Evolutionary conservation across 2,113 vertebrate species (phyloP).

Genomic region (Amblyornis subalaris): DNA sequence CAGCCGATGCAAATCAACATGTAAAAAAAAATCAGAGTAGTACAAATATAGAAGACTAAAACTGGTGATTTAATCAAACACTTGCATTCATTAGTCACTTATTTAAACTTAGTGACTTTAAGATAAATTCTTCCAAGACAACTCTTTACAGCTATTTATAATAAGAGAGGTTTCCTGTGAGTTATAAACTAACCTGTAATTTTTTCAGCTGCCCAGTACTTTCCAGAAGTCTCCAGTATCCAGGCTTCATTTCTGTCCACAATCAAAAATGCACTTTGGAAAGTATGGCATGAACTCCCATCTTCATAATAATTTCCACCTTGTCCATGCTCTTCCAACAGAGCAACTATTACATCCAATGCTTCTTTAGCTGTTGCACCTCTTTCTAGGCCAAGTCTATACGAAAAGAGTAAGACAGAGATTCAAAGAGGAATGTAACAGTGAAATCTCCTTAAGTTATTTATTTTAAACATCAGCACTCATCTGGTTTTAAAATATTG

Average conservation of each 20-base stretch:
- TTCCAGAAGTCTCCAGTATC: conserved; percentile 78
- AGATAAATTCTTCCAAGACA: not conserved
- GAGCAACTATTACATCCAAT: conserved; percentile 72
- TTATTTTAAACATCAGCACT: not conserved
- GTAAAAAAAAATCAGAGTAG: not conserved
- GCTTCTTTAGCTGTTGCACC: conserved; percentile 76
- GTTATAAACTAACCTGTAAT: conserved; percentile 69
- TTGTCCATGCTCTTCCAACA: conserved; percentile 78
- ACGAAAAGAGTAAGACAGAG: not conserved
- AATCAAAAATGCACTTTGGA: conserved; percentile 77
- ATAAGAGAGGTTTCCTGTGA: not conserved
- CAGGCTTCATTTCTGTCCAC: conserved; percentile 78
- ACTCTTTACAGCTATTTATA: not conserved
- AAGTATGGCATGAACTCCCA: conserved; percentile 64
- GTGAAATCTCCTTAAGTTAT: not conserved
- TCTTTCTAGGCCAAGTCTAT: conserved; percentile 80
- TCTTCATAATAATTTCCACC: conserved; percentile 81
- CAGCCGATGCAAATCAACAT: not conserved
- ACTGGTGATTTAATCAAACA: not conserved
- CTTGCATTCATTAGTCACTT: not conserved
- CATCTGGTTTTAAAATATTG: not conserved
- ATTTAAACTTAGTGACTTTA: not conserved
- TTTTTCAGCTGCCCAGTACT: conserved; percentile 80
- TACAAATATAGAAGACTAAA: not conserved
- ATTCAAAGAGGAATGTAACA: not conserved